Conservation (phyloP, 2,888 invertebrate genomes). For the Minunthozetes semirufus region DNA sequence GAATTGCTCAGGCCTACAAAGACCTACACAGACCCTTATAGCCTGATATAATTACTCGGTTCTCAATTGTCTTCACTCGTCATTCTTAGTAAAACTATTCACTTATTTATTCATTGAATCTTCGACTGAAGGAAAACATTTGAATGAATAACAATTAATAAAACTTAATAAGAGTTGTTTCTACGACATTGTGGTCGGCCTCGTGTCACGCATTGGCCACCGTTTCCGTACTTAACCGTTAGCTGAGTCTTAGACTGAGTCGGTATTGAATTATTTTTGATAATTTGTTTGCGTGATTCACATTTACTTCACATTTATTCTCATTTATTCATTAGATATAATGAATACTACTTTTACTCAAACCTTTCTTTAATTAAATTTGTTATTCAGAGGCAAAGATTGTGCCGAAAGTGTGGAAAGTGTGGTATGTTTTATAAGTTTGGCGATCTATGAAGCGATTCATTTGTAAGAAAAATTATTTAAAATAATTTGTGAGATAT, state of each 20-base stretch:
- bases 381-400: neutral
- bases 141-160: slow-evolving; percentile 1
- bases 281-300: slow-evolving; percentile 5
- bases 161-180: neutral
- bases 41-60: neutral
- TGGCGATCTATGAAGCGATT: neutral
- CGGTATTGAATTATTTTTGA: neutral
- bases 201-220: slow-evolving; percentile 29
- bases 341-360: neutral
- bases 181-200: slow-evolving; percentile 21
- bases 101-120: neutral
- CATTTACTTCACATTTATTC: neutral
- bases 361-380: neutral
- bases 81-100: neutral
- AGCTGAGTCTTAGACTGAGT: neutral
- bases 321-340: neutral
- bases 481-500: neutral
- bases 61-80: neutral
- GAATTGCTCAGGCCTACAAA: neutral
- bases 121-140: slow-evolving; percentile 25
- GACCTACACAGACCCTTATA: neutral
- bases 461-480: neutral
- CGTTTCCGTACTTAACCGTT: slow-evolving; percentile 21
- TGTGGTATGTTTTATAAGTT: no score
- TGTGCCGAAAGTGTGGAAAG: neutral